Conservation (phyloP, 2,797 vertebrate genomes). For the Onychomys arenicola region DNA sequence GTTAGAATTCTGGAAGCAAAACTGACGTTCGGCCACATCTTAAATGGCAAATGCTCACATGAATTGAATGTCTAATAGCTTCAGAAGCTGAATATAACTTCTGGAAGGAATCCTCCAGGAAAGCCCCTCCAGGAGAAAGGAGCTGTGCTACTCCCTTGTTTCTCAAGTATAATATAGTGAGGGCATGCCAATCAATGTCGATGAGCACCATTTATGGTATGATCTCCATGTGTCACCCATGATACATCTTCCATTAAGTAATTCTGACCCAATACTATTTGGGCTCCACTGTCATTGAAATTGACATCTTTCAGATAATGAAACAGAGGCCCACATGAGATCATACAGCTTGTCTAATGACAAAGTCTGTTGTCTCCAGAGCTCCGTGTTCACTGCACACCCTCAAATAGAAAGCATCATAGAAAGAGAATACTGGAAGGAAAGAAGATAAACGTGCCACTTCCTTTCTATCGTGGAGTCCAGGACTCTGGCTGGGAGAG, state of each 20-base stretch:
- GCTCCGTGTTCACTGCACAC: background rate
- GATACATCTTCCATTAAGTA: background rate
- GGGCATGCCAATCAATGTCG: background rate
- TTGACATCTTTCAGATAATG: background rate
- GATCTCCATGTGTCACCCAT: background rate
- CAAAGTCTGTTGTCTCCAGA: background rate
- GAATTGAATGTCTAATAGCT: background rate
- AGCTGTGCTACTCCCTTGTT: background rate
- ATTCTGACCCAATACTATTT: background rate
- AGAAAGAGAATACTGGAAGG: background rate
- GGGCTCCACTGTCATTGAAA: background rate
- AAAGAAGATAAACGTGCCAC: background rate
- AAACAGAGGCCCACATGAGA: background rate
- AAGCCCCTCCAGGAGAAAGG: background rate
- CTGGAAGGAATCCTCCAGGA: background rate
- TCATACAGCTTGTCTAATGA: background rate
- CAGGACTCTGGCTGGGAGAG: background rate
- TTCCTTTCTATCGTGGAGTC: background rate
- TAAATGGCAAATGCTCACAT: background rate
- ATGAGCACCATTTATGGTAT: background rate
- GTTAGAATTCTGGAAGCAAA: slow-evolving; percentile 12
- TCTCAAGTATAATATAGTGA: background rate
- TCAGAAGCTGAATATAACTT: background rate
- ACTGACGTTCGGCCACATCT: background rate
- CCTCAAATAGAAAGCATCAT: background rate